These are phyloP conservation scores for Mandrillus leucophaeus DNA, from an alignment of 2,113 vertebrate genomes.

Conservation along the genomic window DNA sequence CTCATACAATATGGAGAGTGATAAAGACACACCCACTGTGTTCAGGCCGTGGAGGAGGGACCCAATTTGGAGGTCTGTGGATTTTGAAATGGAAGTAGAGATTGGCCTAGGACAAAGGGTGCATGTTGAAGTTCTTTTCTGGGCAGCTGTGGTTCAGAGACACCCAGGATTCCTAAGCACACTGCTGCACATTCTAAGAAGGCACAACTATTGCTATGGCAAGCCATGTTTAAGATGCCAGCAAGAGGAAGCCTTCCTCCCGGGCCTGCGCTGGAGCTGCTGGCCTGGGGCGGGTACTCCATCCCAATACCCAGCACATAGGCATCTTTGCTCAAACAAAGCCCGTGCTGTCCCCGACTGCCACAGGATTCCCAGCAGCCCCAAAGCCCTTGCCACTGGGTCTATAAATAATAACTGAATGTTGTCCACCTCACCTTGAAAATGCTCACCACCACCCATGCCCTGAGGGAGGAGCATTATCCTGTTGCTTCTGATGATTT, in stretches of 20 bases:
- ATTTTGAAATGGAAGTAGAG: background rate
- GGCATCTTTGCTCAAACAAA: constrained; percentile 1
- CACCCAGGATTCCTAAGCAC: background rate
- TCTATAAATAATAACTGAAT: constrained; percentile 43
- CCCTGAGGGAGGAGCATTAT: background rate
- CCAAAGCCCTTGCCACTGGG: background rate
- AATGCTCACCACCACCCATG: background rate
- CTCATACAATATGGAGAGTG: background rate
- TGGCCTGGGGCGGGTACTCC: fast-evolving
- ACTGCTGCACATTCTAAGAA: background rate
- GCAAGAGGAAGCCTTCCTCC: background rate
- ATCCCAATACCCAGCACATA: background rate
- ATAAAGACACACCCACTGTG: background rate
- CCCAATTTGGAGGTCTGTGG: background rate
- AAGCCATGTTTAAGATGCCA: background rate
- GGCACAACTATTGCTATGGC: background rate
- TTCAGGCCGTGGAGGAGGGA: background rate
- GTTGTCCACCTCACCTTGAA: constrained; percentile 16
- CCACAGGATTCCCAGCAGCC: background rate
- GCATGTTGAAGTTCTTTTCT: background rate
- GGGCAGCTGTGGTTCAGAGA: background rate
- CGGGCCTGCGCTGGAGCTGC: background rate
- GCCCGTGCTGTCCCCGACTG: background rate
- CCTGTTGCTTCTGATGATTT: constrained; percentile 9
- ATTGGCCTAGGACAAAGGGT: background rate